A percentile compares a stretch with the other conserved stretches of the same genome.
Evolutionary conservation across 64 coral and sea anemone species (phyloP).

Genomic region (Astreopora myriophthalma): DNA sequence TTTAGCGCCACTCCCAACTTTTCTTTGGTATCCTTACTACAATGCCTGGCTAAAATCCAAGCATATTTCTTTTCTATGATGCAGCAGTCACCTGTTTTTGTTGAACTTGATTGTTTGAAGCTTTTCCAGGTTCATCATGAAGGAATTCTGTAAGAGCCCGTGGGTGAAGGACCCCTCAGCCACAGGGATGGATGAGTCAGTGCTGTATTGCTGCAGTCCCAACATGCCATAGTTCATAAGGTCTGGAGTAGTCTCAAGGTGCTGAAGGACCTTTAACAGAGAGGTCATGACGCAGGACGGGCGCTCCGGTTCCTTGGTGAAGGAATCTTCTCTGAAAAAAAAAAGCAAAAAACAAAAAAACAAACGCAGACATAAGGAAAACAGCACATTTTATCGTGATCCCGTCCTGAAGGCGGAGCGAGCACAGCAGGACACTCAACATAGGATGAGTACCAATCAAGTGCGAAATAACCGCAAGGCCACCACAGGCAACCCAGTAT

Average conservation of each 20-base stretch:
- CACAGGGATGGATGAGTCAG: constrained; percentile 42
- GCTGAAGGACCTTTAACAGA: constrained; percentile 60
- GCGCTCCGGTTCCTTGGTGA: neutral
- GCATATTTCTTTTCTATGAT: too few relatives aligned
- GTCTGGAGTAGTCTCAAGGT: constrained; percentile 64
- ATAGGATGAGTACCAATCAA: too few relatives aligned
- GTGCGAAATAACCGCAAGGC: too few relatives aligned
- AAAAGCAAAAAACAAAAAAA: neutral
- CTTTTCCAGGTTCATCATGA: constrained; percentile 43
- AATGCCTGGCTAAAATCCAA: too few relatives aligned
- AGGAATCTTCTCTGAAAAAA: constrained; percentile 1
- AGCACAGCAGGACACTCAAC: too few relatives aligned
- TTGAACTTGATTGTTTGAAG: constrained; percentile 31
- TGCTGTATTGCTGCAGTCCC: constrained; percentile 73
- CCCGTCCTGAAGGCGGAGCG: too few relatives aligned
- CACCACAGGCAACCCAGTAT: neutral
- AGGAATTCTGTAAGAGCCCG: constrained; percentile 12
- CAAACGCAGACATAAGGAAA: neutral
- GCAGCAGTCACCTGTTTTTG: constrained; percentile 17
- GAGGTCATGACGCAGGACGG: constrained; percentile 44
- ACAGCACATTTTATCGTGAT: too few relatives aligned
- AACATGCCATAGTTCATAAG: constrained; percentile 68
- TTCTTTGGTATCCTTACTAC: too few relatives aligned
- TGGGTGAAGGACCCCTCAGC: constrained; percentile 68
- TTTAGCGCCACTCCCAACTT: too few relatives aligned